Percentiles rank a stretch among this genome's conserved stretches.
These are phyloP conservation scores for Vanacampus margaritifer DNA, from an alignment of 2,113 vertebrate genomes.

Conservation along the genomic window DNA sequence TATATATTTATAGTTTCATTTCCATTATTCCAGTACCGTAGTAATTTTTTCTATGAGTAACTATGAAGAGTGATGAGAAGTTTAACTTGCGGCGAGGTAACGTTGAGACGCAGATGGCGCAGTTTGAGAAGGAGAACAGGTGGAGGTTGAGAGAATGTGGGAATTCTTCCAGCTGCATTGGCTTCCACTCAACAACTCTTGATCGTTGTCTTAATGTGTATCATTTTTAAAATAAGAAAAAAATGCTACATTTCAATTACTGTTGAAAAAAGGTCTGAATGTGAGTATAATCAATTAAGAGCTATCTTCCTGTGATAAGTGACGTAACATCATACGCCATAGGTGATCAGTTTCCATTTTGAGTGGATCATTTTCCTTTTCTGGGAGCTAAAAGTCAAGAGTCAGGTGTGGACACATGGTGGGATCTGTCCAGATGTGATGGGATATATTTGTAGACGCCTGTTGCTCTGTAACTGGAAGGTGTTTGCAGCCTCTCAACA, in stretches of 20 bases:
- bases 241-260: background rate
- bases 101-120: background rate
- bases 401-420: background rate
- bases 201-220: background rate
- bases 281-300: background rate
- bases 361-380: conserved; percentile 1
- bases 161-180: background rate
- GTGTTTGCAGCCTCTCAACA: conserved; percentile 5
- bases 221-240: background rate
- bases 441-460: conserved; percentile 10
- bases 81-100: background rate
- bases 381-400: background rate
- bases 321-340: background rate
- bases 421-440: conserved; percentile 4
- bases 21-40: background rate
- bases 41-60: background rate
- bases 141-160: background rate
- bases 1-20: background rate
- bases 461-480: background rate
- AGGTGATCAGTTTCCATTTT: background rate
- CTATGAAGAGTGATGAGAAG: background rate
- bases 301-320: background rate
- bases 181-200: background rate
- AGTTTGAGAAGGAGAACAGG: background rate
- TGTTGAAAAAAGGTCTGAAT: background rate